Conservation (phyloP, 2,888 invertebrate species). For the Vesta saturnalis region DNA sequence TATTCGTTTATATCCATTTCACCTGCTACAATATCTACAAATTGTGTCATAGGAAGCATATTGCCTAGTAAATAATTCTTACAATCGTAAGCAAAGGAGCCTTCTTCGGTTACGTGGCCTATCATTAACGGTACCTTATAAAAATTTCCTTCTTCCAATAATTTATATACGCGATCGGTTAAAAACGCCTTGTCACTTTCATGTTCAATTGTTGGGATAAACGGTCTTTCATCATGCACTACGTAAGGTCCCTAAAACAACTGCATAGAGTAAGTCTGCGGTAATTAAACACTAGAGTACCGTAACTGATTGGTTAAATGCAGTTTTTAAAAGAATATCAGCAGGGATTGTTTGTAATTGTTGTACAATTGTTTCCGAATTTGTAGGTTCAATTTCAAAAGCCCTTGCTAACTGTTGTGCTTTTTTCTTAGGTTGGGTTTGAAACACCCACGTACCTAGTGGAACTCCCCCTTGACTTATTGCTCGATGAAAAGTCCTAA, state of each 20-base stretch:
- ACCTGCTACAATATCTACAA: neutral
- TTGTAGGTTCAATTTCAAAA: slow-evolving; percentile 15
- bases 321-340: slow-evolving; percentile 13
- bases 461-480: slow-evolving; percentile 31
- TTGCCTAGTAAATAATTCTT: too few species aligned
- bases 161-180: slow-evolving; percentile 5
- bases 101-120: slow-evolving; percentile 20
- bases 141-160: neutral
- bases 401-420: neutral
- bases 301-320: slow-evolving; percentile 19
- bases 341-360: slow-evolving; percentile 19
- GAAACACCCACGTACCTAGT: slow-evolving; percentile 24
- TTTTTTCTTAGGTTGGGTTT: slow-evolving; percentile 18
- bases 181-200: slow-evolving; percentile 18
- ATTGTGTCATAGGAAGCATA: too few species aligned
- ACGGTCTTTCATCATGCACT: slow-evolving; percentile 15
- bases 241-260: slow-evolving; percentile 10
- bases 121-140: slow-evolving; percentile 12
- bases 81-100: slow-evolving; percentile 17
- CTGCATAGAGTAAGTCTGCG: neutral
- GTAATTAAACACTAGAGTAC: slow-evolving; percentile 2
- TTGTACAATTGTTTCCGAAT: neutral
- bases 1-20: neutral
- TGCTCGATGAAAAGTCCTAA: slow-evolving; percentile 26
- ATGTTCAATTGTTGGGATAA: slow-evolving; percentile 17